These are phyloP conservation scores for Rosalia funebris DNA, from an alignment of 2,888 invertebrate species.

Conservation along the genomic window DNA sequence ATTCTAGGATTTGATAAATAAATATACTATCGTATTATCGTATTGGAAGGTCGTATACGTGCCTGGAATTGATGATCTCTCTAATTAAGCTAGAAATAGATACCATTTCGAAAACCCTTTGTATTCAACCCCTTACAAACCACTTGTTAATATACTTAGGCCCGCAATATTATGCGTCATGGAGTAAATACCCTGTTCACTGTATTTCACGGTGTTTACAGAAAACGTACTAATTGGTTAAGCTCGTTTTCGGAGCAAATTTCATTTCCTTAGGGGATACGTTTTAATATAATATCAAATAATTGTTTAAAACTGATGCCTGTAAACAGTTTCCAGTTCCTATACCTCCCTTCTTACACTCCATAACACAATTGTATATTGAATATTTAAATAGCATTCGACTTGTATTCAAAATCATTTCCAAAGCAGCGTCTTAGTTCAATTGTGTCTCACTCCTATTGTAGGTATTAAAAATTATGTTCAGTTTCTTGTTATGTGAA, in stretches of 20 bases:
- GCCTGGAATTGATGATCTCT: slow-evolving; percentile 51
- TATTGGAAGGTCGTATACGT: slow-evolving; percentile 39
- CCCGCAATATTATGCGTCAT: slow-evolving; percentile 34
- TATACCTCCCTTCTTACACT: no score
- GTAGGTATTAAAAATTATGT: no score
- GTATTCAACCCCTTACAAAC: slow-evolving; percentile 40
- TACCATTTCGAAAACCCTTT: slow-evolving; percentile 40
- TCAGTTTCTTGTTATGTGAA: no score
- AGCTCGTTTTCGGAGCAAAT: slow-evolving; percentile 38
- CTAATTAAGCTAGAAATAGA: slow-evolving; percentile 50
- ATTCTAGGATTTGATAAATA: neutral
- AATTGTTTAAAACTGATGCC: no score
- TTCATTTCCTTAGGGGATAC: slow-evolving; percentile 36
- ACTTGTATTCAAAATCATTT: no score
- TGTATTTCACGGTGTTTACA: slow-evolving; percentile 38
- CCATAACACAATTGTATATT: no score
- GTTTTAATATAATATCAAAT: slow-evolving; percentile 20
- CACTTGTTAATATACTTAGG: slow-evolving; percentile 43
- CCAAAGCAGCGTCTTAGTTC: no score
- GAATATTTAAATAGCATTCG: no score
- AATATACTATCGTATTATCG: slow-evolving; percentile 17
- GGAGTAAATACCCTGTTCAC: slow-evolving; percentile 21
- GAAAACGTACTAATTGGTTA: slow-evolving; percentile 39
- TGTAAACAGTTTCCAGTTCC: no score
- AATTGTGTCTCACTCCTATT: no score